Percentiles rank a stretch among this genome's conserved stretches.
These are phyloP conservation scores for Drosophila ironensis DNA, from an alignment of 1,140 invertebrate species.

Conservation along the genomic window DNA sequence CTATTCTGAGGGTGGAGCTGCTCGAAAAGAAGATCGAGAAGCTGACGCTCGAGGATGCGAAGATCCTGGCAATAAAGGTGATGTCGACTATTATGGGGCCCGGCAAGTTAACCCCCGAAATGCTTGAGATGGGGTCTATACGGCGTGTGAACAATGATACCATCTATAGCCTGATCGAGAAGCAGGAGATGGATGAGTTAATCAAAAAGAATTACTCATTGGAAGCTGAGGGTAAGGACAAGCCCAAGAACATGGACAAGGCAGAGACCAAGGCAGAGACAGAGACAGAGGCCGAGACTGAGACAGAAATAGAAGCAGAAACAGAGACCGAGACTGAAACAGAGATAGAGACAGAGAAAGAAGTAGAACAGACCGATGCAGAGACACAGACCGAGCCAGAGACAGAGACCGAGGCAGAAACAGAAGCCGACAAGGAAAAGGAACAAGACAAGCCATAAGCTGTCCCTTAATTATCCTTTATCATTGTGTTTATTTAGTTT, in stretches of 20 bases:
- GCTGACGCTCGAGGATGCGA: constrained; percentile 86
- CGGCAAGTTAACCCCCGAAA: constrained; percentile 98
- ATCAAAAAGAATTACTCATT: constrained; percentile 95
- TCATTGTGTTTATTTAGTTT: too few relatives aligned
- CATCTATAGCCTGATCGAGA: constrained; percentile 91
- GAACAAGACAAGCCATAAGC: constrained; percentile 54
- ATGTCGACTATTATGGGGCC: constrained; percentile 98
- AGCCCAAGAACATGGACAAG: too few relatives aligned
- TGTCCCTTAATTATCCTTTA: too few relatives aligned
- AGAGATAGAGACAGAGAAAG: too few relatives aligned
- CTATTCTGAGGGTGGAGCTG: constrained; percentile 98
- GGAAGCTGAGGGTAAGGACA: too few relatives aligned
- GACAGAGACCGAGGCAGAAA: too few relatives aligned
- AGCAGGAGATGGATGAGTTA: constrained; percentile 91
- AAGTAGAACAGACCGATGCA: too few relatives aligned
- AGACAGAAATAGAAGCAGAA: too few relatives aligned
- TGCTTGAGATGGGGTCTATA: constrained; percentile 97
- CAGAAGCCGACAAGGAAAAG: constrained; percentile 91
- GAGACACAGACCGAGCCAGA: too few relatives aligned
- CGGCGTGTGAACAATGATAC: constrained; percentile 92
- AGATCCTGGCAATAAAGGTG: constrained; percentile 96
- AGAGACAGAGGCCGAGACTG: too few relatives aligned
- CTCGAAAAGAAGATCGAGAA: constrained; percentile 94
- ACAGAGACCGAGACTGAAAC: too few relatives aligned
- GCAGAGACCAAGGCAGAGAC: too few relatives aligned